Evolutionary conservation across 2,113 vertebrate species (phyloP), one percentile per base, ranked within the genome.

Genomic region (Australoheros scitulus): DNA sequence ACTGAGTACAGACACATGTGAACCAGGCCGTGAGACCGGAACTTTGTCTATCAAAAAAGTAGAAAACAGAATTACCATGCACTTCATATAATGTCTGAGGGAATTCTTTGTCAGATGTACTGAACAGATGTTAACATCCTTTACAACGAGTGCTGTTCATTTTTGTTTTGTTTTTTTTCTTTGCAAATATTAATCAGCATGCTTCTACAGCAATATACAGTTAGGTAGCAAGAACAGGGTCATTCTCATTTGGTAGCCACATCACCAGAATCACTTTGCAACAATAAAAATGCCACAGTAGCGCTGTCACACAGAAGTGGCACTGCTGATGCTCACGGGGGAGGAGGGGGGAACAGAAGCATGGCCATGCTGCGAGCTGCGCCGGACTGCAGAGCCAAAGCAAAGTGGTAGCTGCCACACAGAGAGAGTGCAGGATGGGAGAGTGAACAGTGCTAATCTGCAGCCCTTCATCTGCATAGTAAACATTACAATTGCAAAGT

Each of bases 401-500:
- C 80, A 55, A 83, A 86, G 88, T 84, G 76, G 80, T 93, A 94
- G 94, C 95, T 94, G 94, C 95, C 95, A 93, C 81, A 86, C 65
- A 76, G 84, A 88, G 77, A 81, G 87, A 81, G 77, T 80, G 80
- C 80, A 79, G 85, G 87, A 77, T 59, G 85, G 70, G 56, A 52
- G 74, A 87, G 91, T 87, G 81, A 90, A 88, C 87, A 86, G 88
- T 76, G 83, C 64, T 86, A 87, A 94, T 94, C 93, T 95, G 94
- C 94, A 96, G 95, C 94, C 94, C 93, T 97, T 94, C 81, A 94
- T 97, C 96, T 98, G 97, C 98, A 99, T 97, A 98, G 97, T 97
- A 96, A 93, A 95, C 96, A 93, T 94, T 94, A 94, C 97, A 94
- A 94, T 96, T 96, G 94, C 92, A 95, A 91, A 89, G 89, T 78